Percentiles rank a stretch among this genome's conserved stretches.
These are phyloP conservation scores for Caenorhabditis sulstoni DNA, from an alignment of 2,888 invertebrate genomes.

Conservation along the genomic window DNA sequence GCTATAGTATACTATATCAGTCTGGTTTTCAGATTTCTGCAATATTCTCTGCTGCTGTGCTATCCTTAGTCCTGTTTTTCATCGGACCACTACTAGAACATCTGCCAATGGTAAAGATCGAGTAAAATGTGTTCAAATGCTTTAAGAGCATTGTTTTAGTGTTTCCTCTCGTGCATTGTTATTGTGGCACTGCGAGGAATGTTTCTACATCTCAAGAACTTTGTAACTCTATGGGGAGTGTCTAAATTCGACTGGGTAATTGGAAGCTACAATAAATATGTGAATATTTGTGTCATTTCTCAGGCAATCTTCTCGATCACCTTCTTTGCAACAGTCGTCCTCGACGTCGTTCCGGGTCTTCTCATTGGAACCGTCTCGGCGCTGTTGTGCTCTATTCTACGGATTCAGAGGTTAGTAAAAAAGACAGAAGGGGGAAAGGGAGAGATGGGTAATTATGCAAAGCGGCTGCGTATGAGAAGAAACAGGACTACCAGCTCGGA, in stretches of 20 bases:
- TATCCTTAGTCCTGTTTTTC: slow-evolving; percentile 89
- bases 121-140: background rate
- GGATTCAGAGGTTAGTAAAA: slow-evolving; percentile 82
- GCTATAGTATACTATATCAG: slow-evolving; percentile 5
- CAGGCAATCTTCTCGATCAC: slow-evolving; percentile 87
- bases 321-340: slow-evolving; percentile 87
- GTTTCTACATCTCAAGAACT: slow-evolving; percentile 86
- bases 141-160: slow-evolving; percentile 48
- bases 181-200: slow-evolving; percentile 82
- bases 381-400: slow-evolving; percentile 86
- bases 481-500: slow-evolving; percentile 28
- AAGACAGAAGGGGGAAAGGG: background rate
- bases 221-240: slow-evolving; percentile 86
- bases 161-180: slow-evolving; percentile 81
- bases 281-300: slow-evolving; percentile 19
- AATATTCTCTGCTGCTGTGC: slow-evolving; percentile 87
- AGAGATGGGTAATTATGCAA: background rate
- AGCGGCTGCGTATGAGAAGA: slow-evolving; percentile 21
- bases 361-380: slow-evolving; percentile 87
- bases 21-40: slow-evolving; percentile 86
- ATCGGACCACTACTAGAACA: slow-evolving; percentile 91
- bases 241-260: slow-evolving; percentile 87
- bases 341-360: slow-evolving; percentile 90
- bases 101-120: slow-evolving; percentile 86
- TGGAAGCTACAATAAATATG: slow-evolving; percentile 9